Conservation (phyloP, 2,797 vertebrate genomes). For the Selene dorsalis region DNA sequence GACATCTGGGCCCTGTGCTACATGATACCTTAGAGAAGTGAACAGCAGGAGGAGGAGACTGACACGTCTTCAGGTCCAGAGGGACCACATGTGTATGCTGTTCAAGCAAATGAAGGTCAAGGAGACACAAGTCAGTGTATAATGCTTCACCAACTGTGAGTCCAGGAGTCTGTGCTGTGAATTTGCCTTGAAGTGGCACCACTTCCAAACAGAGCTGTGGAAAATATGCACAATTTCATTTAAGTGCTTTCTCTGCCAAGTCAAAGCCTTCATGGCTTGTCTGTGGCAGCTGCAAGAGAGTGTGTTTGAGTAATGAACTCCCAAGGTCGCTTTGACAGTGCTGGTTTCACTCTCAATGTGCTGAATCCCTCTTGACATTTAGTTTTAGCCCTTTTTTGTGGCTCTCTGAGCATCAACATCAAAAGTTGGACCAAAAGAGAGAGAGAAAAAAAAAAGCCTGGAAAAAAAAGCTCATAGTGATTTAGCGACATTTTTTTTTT, state of each 20-base stretch:
- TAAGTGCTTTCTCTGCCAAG: constrained; percentile 59
- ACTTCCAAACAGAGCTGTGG: constrained; percentile 64
- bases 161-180: constrained; percentile 31
- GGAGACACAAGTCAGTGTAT: constrained; percentile 33
- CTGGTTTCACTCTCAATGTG: constrained; percentile 37
- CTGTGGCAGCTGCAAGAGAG: constrained; percentile 56
- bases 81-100: constrained; percentile 37
- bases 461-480: constrained; percentile 2
- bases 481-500: not conserved
- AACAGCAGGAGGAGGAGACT: constrained; percentile 8
- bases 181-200: constrained; percentile 27
- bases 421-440: not conserved
- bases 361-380: constrained; percentile 17
- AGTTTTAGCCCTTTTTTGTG: constrained; percentile 3
- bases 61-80: constrained; percentile 20
- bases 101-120: constrained; percentile 17
- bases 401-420: not conserved
- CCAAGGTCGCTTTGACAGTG: constrained; percentile 43
- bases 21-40: constrained; percentile 10
- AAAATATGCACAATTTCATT: constrained; percentile 73
- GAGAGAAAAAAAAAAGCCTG: not conserved
- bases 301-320: constrained; percentile 58
- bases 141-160: not conserved
- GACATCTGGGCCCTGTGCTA: constrained; percentile 10
- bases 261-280: constrained; percentile 49